Evolutionary conservation across 1,140 invertebrate species (phyloP), one percentile per base, ranked within the genome.

Genomic region (Meloidogyne chitwoodi): DNA sequence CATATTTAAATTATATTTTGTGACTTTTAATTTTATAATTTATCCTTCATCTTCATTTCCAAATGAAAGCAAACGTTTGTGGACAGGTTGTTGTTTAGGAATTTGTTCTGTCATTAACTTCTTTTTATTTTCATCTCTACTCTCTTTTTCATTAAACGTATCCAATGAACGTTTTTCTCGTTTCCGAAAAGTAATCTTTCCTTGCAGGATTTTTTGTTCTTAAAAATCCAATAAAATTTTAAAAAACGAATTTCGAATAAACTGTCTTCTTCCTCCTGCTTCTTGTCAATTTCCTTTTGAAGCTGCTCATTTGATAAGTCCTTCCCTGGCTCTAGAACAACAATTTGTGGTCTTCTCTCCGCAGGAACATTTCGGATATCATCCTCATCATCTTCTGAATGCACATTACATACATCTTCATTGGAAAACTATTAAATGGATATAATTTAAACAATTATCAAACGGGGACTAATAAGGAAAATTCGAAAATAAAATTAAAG

Each of bases 11-110:
- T 10, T 0, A 38, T 38, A 38, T 38, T 38, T 38, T 38, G 8
- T 38, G 4, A 38, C 34, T 38, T 38, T 3, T 31, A 38, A 38
- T 38, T 0, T 10, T 38, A 8, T 38, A 10, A 38, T 8, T 76
- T 77, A 29, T 10, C 83, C 83, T 22, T 85, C 84, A 24, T 85
- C 84, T 14, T 83, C 82, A 22, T 84, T 69, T 3, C 81, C 81
- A 74, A 83, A 83, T n/a, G 84, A 85, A 22, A 83, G 68, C 19
- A 83, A 61, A 11, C 61, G 67, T 34, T 48, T 70, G n/a, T 73
- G 61, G 26, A 38, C 63, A 22, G 73, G 74, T 63, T 69, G 48
- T 24, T 41, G 34, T 14, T 5, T 63, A 26, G 19, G 10, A 27
- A 75, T 27, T 63, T 48, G 22, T 61, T 76, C 71, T 72, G 19